Evolutionary conservation across 1,140 invertebrate genomes (phyloP).

Genomic region (Drosophila setifemur): DNA sequence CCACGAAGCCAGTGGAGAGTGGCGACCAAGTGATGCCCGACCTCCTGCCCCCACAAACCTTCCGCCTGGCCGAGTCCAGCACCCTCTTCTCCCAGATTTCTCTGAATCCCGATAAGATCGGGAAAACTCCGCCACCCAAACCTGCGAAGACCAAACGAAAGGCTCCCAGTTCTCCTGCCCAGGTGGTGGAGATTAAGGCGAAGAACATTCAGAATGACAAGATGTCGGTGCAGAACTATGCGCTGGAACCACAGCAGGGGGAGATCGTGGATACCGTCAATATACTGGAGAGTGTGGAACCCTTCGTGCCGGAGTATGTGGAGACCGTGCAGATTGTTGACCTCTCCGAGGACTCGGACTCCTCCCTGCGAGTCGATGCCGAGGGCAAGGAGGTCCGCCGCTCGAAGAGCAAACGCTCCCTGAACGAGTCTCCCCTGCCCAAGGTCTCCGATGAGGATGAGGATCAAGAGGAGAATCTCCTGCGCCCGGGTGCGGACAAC

Average conservation of each 20-base stretch:
- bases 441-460: slow-evolving; percentile 20
- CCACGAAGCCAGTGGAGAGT: slow-evolving; percentile 4
- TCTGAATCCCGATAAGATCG: slow-evolving; percentile 33
- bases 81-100: slow-evolving; percentile 88
- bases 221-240: slow-evolving; percentile 79
- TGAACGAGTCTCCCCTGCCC: slow-evolving; percentile 31
- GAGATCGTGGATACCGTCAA: slow-evolving; percentile 80
- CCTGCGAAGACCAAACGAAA: slow-evolving; percentile 62
- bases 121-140: slow-evolving; percentile 24
- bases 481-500: slow-evolving; percentile 54
- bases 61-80: slow-evolving; percentile 87
- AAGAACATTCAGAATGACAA: slow-evolving; percentile 78
- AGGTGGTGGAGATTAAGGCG: slow-evolving; percentile 76
- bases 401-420: slow-evolving; percentile 66
- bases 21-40: slow-evolving; percentile 66
- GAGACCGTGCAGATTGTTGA: slow-evolving; percentile 81
- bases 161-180: slow-evolving; percentile 51
- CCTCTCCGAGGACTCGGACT: slow-evolving; percentile 77
- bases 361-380: slow-evolving; percentile 59
- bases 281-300: slow-evolving; percentile 78
- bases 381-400: slow-evolving; percentile 60
- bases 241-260: slow-evolving; percentile 62
- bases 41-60: slow-evolving; percentile 83
- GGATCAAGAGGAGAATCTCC: slow-evolving; percentile 28
- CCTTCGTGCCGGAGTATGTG: slow-evolving; percentile 78